A percentile compares a stretch with the other conserved stretches of the same genome.
Evolutionary conservation across 2,797 vertebrate species (phyloP).

Genomic region (Apodemus agrarius): DNA sequence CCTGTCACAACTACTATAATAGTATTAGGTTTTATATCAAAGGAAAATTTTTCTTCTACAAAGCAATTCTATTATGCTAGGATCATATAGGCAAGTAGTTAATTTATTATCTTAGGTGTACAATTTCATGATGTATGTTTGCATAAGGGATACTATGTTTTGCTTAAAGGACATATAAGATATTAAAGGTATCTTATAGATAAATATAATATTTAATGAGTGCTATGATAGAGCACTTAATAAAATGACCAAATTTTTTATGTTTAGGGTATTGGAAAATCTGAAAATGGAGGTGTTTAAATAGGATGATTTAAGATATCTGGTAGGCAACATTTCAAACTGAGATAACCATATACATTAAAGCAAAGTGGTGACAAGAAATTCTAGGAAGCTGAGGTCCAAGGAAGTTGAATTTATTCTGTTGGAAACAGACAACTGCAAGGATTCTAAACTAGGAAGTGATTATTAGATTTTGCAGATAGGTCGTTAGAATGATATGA

Average conservation of each 20-base stretch:
- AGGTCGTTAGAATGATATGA: not conserved
- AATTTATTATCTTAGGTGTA: not conserved
- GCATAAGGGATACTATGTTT: not conserved
- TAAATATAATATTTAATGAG: not conserved
- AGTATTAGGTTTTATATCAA: not conserved
- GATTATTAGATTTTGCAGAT: conserved; percentile 3
- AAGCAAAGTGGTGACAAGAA: not conserved
- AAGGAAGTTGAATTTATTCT: not conserved
- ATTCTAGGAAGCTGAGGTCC: not conserved
- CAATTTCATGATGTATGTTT: not conserved
- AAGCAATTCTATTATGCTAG: not conserved
- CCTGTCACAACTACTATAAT: not conserved
- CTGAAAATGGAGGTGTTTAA: not conserved
- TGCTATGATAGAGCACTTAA: not conserved
- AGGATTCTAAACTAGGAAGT: not conserved
- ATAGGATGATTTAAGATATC: not conserved
- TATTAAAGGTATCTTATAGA: not conserved
- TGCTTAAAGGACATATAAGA: not conserved
- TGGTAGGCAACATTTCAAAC: not conserved
- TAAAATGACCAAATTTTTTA: not conserved
- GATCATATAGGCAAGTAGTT: not conserved
- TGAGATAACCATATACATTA: not conserved
- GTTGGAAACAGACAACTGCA: not conserved
- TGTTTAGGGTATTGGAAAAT: not conserved
- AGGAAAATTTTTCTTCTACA: not conserved